Evolutionary conservation across 2,797 vertebrate genomes (phyloP).

Genomic region (Amblyopsis hoosieri): DNA sequence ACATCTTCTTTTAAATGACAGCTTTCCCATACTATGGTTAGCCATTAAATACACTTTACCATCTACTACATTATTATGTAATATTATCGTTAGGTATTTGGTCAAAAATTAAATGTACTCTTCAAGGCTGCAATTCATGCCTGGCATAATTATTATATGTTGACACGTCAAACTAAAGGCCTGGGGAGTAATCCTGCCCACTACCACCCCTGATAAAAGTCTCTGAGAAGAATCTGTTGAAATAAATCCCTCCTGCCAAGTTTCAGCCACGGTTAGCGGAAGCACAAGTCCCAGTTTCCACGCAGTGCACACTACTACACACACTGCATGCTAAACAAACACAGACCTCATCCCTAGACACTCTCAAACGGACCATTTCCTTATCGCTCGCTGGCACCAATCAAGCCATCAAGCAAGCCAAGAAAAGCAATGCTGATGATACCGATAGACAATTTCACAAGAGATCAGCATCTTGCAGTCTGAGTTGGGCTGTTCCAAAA

Average conservation of each 20-base stretch:
- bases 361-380: neutral
- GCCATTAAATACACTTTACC: neutral
- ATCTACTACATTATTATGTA: neutral
- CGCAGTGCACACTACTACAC: conserved; percentile 54
- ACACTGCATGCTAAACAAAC: conserved; percentile 43
- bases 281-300: conserved; percentile 66
- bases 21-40: neutral
- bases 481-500: too few relatives aligned
- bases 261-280: conserved; percentile 51
- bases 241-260: conserved; percentile 59
- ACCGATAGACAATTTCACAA: too few relatives aligned
- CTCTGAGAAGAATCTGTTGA: conserved; percentile 61
- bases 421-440: neutral
- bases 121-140: conserved; percentile 22
- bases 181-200: conserved; percentile 44
- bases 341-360: conserved; percentile 40
- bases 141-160: conserved; percentile 26
- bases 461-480: too few relatives aligned
- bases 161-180: conserved; percentile 40
- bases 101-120: conserved; percentile 27
- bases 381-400: neutral
- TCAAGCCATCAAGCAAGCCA: neutral
- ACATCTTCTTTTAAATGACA: too few relatives aligned
- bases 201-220: conserved; percentile 53
- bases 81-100: conserved; percentile 16